Conservation (phyloP, 1,140 invertebrate genomes). For the Pseudomyrmex sp. region DNA sequence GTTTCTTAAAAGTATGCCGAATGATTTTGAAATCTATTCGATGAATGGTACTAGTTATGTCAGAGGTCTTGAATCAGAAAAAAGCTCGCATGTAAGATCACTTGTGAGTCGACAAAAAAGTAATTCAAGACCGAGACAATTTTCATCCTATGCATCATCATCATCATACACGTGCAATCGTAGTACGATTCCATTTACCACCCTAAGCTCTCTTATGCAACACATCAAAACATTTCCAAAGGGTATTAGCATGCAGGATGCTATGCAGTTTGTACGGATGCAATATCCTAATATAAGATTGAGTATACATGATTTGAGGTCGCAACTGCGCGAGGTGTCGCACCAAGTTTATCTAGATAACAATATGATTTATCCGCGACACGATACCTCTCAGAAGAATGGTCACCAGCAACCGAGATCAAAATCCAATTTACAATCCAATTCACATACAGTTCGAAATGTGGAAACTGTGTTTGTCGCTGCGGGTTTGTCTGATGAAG, state of each 20-base stretch:
- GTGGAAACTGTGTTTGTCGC: too few relatives aligned
- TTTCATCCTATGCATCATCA: too few relatives aligned
- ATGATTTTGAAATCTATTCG: slow-evolving; percentile 48
- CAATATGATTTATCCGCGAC: slow-evolving; percentile 63
- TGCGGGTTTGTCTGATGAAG: too few relatives aligned
- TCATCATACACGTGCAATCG: too few relatives aligned
- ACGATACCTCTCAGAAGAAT: background rate
- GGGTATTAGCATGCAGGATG: slow-evolving; percentile 57
- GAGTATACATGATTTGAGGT: slow-evolving; percentile 35
- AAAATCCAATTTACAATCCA: too few relatives aligned
- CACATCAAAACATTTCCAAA: slow-evolving; percentile 52
- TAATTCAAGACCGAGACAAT: background rate
- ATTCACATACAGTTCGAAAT: too few relatives aligned
- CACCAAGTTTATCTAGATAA: slow-evolving; percentile 60
- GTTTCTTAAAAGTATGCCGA: slow-evolving; percentile 66
- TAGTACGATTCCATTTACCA: too few relatives aligned
- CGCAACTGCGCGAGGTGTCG: slow-evolving; percentile 62
- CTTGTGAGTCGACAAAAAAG: slow-evolving; percentile 72
- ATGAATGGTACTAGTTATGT: slow-evolving; percentile 45
- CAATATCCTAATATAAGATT: slow-evolving; percentile 21
- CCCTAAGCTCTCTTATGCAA: background rate
- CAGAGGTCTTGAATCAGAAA: slow-evolving; percentile 66
- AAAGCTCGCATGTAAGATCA: slow-evolving; percentile 72
- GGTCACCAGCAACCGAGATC: background rate
- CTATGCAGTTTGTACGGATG: slow-evolving; percentile 22